phyloP scores from a whole-genome alignment of 37 sponge, comb jelly and placozoan species.

The Theonella swinhoei region DNA sequence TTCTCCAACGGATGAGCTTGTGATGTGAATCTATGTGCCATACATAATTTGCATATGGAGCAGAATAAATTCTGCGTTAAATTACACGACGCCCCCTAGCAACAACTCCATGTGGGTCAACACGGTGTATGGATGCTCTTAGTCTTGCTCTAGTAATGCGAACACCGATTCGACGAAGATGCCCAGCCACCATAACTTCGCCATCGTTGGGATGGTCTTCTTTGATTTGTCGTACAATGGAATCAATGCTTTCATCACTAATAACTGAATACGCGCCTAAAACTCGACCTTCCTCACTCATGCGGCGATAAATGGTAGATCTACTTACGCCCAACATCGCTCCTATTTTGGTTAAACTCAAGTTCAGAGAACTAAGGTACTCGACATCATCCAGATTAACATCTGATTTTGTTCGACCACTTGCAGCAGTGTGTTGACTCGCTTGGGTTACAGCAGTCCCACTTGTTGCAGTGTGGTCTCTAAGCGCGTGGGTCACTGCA shows the following conservation, averaged over 20 bases:
- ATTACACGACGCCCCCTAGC: constrained; percentile 29
- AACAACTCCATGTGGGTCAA: constrained; percentile 37
- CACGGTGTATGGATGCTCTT: constrained; percentile 29
- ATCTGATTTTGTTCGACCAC: too few species aligned
- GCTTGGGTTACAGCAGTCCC: too few species aligned
- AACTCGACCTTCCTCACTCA: constrained; percentile 14
- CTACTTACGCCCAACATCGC: constrained; percentile 7
- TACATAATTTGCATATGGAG: constrained; percentile 30
- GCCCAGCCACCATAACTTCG: constrained; percentile 1
- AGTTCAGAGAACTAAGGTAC: too few species aligned
- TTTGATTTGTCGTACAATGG: neutral
- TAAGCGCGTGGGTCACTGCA: too few species aligned
- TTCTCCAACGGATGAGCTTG: constrained; percentile 41
- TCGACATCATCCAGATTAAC: too few species aligned
- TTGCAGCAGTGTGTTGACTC: too few species aligned
- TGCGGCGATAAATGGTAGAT: neutral
- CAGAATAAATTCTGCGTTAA: constrained; percentile 39
- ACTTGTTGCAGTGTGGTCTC: too few species aligned
- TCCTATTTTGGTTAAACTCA: too few species aligned
- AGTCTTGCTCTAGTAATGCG: constrained; percentile 6
- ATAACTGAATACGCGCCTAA: neutral
- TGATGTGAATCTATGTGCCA: constrained; percentile 31
- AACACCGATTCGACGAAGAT: neutral
- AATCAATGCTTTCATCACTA: neutral
- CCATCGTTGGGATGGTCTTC: too few species aligned